A percentile compares a stretch with the other conserved stretches of the same genome.
Evolutionary conservation across 2,888 invertebrate species (phyloP).

Genomic region (Iphiclides podalirius): DNA sequence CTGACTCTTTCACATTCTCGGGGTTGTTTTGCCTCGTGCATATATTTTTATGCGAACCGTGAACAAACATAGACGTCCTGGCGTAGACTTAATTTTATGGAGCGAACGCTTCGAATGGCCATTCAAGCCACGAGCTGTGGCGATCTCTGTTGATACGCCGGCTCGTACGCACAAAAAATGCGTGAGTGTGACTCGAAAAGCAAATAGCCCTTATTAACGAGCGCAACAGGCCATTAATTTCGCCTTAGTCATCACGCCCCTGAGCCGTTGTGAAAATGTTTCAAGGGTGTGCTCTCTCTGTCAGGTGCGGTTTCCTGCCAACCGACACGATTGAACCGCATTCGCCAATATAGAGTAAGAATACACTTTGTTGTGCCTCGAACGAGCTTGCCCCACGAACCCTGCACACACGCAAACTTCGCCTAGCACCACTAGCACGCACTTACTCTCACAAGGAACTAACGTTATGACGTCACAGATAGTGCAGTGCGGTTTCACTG

Average conservation of each 20-base stretch:
- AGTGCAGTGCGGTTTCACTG: constrained; percentile 13
- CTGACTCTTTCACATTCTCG: not conserved
- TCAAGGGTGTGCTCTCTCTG: constrained; percentile 51
- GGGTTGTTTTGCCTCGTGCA: not conserved
- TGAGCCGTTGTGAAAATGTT: constrained; percentile 16
- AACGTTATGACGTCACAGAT: not conserved
- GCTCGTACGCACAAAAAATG: too few species aligned
- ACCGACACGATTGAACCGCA: constrained; percentile 75
- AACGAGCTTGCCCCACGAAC: constrained; percentile 30
- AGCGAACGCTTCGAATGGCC: too few species aligned
- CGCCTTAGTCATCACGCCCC: not conserved
- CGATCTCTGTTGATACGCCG: too few species aligned
- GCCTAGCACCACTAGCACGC: constrained; percentile 12
- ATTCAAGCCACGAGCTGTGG: too few species aligned
- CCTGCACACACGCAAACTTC: constrained; percentile 23
- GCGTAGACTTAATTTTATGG: too few species aligned
- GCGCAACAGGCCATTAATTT: constrained; percentile 12
- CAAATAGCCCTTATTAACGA: constrained; percentile 1
- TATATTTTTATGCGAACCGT: too few species aligned
- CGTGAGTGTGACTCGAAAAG: too few species aligned
- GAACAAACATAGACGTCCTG: too few species aligned
- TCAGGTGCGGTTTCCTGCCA: constrained; percentile 77
- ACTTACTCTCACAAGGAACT: constrained; percentile 11
- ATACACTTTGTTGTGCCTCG: constrained; percentile 41
- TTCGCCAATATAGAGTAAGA: constrained; percentile 77